phyloP scores from a whole-genome alignment of 2,113 vertebrate genomes.

The Anarrhichthys ocellatus region DNA sequence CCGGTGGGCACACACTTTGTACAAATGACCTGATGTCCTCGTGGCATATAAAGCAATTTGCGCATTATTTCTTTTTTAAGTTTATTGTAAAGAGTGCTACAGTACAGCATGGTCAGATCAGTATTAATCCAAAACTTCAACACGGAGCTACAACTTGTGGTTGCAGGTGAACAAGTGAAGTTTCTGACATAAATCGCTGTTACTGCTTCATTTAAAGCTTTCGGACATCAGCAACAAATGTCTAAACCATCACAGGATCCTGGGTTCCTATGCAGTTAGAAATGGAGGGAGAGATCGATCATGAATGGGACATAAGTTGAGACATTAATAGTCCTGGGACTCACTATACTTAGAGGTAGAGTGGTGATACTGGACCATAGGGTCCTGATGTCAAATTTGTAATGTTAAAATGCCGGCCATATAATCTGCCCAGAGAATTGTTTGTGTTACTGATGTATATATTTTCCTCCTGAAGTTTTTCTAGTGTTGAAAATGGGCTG shows the following conservation, averaged over 20 bases:
- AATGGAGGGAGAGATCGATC: background rate
- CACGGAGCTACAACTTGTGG: background rate
- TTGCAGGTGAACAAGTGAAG: background rate
- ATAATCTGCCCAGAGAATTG: too few relatives aligned
- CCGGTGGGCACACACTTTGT: background rate
- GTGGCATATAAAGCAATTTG: too few relatives aligned
- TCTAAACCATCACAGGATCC: background rate
- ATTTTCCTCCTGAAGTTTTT: background rate
- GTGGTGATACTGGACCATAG: background rate
- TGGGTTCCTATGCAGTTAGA: background rate
- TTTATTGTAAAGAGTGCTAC: background rate
- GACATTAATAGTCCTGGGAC: background rate
- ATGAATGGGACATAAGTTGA: background rate
- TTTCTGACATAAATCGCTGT: background rate
- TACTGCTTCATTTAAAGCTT: slow-evolving; percentile 5
- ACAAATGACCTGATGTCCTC: background rate
- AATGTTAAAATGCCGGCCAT: too few relatives aligned
- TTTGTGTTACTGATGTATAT: too few relatives aligned
- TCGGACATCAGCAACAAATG: background rate
- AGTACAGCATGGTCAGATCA: background rate
- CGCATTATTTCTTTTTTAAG: background rate
- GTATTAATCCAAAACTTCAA: background rate
- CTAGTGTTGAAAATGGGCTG: too few relatives aligned
- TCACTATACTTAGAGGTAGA: background rate
- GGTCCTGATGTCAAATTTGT: too few relatives aligned